These are phyloP conservation scores for Oryzias javanicus DNA, from an alignment of 2,113 vertebrate species.

Conservation along the genomic window DNA sequence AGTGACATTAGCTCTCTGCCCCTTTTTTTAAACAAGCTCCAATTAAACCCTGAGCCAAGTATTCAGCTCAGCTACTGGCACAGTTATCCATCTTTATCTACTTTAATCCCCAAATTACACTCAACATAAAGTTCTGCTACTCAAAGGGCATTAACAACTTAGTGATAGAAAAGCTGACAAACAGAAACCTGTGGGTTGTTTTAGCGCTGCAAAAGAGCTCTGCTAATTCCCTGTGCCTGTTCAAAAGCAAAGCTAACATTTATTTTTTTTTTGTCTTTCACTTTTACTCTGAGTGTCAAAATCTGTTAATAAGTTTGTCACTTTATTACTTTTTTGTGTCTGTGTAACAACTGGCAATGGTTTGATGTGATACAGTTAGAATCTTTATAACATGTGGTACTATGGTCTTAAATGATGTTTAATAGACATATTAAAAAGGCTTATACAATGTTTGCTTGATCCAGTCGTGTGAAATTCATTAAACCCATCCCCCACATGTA, in stretches of 20 bases:
- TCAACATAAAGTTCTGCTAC: slow-evolving; percentile 41
- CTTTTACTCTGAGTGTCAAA: too few relatives aligned
- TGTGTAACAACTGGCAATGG: too few relatives aligned
- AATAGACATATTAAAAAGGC: slow-evolving; percentile 51
- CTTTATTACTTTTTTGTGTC: too few relatives aligned
- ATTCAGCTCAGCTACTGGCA: slow-evolving; percentile 25
- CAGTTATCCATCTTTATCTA: slow-evolving; percentile 47
- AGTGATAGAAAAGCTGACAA: slow-evolving; percentile 7
- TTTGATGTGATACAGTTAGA: too few relatives aligned
- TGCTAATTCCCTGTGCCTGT: slow-evolving; percentile 2
- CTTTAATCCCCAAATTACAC: slow-evolving; percentile 57
- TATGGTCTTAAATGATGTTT: slow-evolving; percentile 7
- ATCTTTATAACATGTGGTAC: too few relatives aligned
- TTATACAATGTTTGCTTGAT: slow-evolving; percentile 54
- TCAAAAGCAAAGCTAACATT: background rate
- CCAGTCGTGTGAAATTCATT: slow-evolving; percentile 67
- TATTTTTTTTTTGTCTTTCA: background rate
- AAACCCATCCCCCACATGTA: slow-evolving; percentile 49
- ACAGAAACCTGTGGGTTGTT: slow-evolving; percentile 23
- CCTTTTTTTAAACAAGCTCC: slow-evolving; percentile 36
- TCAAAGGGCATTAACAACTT: slow-evolving; percentile 29
- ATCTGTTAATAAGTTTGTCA: too few relatives aligned
- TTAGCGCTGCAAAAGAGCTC: background rate
- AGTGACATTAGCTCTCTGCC: slow-evolving; percentile 32
- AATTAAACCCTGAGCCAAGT: slow-evolving; percentile 51